Evolutionary conservation across 2,888 invertebrate genomes (phyloP).

Genomic region (Caradrina clavipalpis): DNA sequence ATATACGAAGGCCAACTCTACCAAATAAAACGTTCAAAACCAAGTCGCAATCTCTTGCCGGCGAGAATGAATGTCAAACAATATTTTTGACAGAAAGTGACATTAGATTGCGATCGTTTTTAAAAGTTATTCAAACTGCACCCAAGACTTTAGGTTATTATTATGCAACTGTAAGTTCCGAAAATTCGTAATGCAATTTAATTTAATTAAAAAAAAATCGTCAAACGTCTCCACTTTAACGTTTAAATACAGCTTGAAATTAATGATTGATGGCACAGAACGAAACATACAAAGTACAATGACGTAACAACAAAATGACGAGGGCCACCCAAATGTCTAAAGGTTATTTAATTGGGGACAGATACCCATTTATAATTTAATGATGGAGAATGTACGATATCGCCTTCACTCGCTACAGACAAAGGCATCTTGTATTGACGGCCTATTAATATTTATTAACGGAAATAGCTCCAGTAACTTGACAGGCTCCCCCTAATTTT

Average conservation of each 20-base stretch:
- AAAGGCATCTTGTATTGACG: slow-evolving; percentile 74
- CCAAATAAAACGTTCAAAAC: too few relatives aligned
- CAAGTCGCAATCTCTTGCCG: too few relatives aligned
- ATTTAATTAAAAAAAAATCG: not conserved
- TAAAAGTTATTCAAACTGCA: too few relatives aligned
- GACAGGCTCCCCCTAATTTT: slow-evolving; percentile 72
- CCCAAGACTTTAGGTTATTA: not conserved
- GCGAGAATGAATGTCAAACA: too few relatives aligned
- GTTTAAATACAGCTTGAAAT: not conserved
- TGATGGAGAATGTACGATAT: slow-evolving; percentile 37
- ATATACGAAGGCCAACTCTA: too few relatives aligned
- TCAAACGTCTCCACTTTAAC: not conserved
- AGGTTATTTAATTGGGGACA: slow-evolving; percentile 39
- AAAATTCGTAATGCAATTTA: too few relatives aligned
- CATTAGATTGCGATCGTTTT: too few relatives aligned
- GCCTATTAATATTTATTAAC: slow-evolving; percentile 81
- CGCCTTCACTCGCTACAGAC: slow-evolving; percentile 58
- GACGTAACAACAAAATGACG: slow-evolving; percentile 17
- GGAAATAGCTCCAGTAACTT: slow-evolving; percentile 75
- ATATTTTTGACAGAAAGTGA: too few relatives aligned
- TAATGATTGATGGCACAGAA: slow-evolving; percentile 15
- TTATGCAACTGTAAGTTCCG: not conserved
- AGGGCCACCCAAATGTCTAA: slow-evolving; percentile 28
- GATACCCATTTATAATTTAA: slow-evolving; percentile 46
- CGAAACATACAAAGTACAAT: not conserved